These are phyloP conservation scores for Sipha maydis DNA, from an alignment of 2,888 invertebrate species.

Conservation along the genomic window DNA sequence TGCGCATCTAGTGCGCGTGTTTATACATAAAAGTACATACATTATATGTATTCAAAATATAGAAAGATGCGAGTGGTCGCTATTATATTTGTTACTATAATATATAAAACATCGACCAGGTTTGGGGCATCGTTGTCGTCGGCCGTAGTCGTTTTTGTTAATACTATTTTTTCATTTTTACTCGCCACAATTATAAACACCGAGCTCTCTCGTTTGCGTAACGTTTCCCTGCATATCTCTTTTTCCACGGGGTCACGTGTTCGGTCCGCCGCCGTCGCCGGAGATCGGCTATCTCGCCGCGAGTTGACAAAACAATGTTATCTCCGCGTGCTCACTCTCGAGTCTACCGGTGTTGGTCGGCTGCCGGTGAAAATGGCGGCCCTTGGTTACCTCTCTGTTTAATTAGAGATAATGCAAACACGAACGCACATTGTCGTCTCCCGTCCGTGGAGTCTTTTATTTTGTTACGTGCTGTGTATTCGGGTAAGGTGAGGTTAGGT, in stretches of 20 bases:
- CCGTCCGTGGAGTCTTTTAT: not conserved
- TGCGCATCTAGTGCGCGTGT: not conserved
- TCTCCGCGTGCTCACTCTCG: constrained; percentile 22
- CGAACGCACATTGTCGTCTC: not conserved
- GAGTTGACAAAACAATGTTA: constrained; percentile 59
- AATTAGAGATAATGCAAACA: constrained; percentile 6
- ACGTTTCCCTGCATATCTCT: not conserved
- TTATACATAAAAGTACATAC: not conserved
- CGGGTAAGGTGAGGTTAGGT: not conserved
- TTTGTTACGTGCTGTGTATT: not conserved
- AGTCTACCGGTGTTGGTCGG: constrained; percentile 30
- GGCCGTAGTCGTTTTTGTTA: not conserved
- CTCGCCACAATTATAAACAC: not conserved
- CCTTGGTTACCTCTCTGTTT: not conserved
- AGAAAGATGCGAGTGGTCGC: not conserved
- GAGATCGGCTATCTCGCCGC: constrained; percentile 37
- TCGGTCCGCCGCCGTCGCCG: not conserved
- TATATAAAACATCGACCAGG: not conserved
- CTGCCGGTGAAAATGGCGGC: constrained; percentile 6
- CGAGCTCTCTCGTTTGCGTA: not conserved
- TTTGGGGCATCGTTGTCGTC: not conserved
- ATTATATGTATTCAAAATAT: not conserved
- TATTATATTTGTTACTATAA: not conserved
- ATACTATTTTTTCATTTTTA: not conserved
- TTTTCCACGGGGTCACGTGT: constrained; percentile 23